Evolutionary conservation across 2,113 vertebrate species (phyloP).

Genomic region (Vimba vimba): DNA sequence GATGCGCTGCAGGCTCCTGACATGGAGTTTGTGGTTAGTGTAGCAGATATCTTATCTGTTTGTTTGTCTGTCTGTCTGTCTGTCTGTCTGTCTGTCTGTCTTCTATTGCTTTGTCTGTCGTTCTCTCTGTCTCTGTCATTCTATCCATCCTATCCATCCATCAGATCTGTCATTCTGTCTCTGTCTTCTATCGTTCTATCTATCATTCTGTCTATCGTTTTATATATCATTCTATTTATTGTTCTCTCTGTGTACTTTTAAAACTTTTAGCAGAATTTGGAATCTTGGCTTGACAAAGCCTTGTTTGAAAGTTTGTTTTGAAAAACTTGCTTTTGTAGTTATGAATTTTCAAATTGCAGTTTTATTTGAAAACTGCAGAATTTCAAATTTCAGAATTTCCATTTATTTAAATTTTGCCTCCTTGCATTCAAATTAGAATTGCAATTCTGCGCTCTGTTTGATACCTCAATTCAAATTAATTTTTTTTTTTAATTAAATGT

Average conservation of each 20-base stretch:
- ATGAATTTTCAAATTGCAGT: too few relatives aligned
- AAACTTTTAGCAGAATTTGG: too few relatives aligned
- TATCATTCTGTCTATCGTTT: not conserved
- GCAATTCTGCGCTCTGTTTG: too few relatives aligned
- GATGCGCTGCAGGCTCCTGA: conserved; percentile 59
- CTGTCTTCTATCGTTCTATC: not conserved
- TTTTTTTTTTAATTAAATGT: too few relatives aligned
- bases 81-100: not conserved
- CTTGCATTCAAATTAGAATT: not conserved
- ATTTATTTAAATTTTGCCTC: not conserved
- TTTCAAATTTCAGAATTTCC: too few relatives aligned
- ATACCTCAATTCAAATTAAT: not conserved
- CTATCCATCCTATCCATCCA: too few relatives aligned
- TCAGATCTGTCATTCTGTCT: not conserved
- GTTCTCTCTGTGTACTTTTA: not conserved
- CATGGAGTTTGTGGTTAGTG: conserved; percentile 7
- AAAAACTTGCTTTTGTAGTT: too few relatives aligned
- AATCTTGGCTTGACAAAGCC: too few relatives aligned
- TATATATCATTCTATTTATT: not conserved
- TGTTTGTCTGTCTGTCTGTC: not conserved
- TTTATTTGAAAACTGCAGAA: too few relatives aligned
- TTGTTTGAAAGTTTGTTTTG: too few relatives aligned
- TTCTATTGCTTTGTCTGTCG: not conserved
- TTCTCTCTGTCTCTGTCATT: not conserved
- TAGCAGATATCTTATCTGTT: not conserved